A percentile compares a stretch with the other conserved stretches of the same genome.
phyloP scores from a whole-genome alignment of 1,140 invertebrate genomes.

The Colletes latitarsis region DNA sequence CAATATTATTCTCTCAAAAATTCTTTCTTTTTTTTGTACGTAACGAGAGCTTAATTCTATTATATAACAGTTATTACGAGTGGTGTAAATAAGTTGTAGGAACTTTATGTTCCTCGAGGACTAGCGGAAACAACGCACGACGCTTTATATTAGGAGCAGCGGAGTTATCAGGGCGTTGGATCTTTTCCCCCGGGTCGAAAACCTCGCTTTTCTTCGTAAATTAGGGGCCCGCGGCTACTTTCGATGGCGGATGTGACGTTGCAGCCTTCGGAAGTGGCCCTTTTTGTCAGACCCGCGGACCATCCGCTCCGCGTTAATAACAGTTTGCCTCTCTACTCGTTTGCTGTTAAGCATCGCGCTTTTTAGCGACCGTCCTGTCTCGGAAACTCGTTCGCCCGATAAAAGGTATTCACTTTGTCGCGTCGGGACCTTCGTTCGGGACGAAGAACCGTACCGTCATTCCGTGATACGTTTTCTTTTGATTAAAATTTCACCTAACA shows the following conservation, averaged over 20 bases:
- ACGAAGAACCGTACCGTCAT: background rate
- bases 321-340: slow-evolving; percentile 39
- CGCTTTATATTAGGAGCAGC: slow-evolving; percentile 31
- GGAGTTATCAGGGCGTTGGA: slow-evolving; percentile 47
- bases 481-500: background rate
- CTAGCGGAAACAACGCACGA: background rate
- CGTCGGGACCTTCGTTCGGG: background rate
- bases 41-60: too few relatives aligned
- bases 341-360: slow-evolving; percentile 41
- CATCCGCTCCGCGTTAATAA: slow-evolving; percentile 51
- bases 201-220: slow-evolving; percentile 67
- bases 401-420: slow-evolving; percentile 39
- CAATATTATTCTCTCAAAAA: too few relatives aligned
- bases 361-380: slow-evolving; percentile 23
- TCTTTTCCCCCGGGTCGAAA: slow-evolving; percentile 55
- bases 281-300: slow-evolving; percentile 59
- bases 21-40: too few relatives aligned
- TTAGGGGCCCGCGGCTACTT: slow-evolving; percentile 67
- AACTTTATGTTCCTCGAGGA: too few relatives aligned
- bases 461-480: background rate
- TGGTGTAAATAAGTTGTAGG: too few relatives aligned
- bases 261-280: slow-evolving; percentile 68
- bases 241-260: slow-evolving; percentile 69
- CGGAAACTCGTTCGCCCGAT: background rate
- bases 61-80: too few relatives aligned